Conservation (phyloP, 2,113 vertebrate species). For the Crypturellus undulatus region DNA sequence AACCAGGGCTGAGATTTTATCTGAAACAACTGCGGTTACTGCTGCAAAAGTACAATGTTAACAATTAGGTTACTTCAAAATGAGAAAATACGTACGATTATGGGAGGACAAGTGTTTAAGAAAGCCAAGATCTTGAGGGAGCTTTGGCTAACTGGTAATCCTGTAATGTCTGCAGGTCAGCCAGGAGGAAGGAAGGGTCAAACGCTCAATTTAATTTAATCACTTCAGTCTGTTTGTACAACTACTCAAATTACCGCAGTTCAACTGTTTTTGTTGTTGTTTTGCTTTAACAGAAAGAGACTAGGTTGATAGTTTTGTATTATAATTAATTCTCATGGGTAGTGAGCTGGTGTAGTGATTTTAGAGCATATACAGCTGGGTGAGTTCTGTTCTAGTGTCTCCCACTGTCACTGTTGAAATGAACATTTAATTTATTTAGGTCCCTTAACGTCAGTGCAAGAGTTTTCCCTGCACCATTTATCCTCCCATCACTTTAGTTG, state of each 20-base stretch:
- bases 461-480: background rate
- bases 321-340: constrained; percentile 19
- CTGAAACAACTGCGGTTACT: background rate
- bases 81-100: background rate
- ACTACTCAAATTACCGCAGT: background rate
- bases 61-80: background rate
- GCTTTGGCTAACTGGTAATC: background rate
- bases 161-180: background rate
- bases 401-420: background rate
- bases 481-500: background rate
- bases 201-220: background rate
- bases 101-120: background rate
- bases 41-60: background rate
- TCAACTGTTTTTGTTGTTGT: background rate
- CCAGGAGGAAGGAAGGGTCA: background rate
- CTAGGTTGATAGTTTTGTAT: background rate
- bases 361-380: background rate
- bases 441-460: background rate
- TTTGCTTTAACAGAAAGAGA: background rate
- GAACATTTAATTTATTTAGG: background rate
- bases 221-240: background rate
- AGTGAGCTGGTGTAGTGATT: background rate
- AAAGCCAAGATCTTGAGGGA: background rate
- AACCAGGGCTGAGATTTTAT: background rate
- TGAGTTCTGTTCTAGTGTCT: background rate